These are phyloP conservation scores for Steinernema carpocapsae DNA, from an alignment of 2,888 invertebrate genomes.

Conservation along the genomic window DNA sequence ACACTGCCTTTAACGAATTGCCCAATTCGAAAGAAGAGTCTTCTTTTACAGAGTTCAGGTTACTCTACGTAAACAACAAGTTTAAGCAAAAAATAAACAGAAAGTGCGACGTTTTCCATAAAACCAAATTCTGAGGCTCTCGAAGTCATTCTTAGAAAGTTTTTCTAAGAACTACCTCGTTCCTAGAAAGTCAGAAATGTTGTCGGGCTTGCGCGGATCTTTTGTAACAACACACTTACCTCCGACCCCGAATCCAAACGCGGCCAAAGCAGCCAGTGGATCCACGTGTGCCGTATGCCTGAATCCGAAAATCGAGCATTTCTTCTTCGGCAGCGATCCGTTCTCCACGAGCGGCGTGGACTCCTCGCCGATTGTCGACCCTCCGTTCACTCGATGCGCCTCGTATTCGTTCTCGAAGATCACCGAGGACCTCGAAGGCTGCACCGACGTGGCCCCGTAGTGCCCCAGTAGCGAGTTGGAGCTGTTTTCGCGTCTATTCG, in stretches of 20 bases:
- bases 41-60: too few species aligned
- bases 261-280: constrained; percentile 46
- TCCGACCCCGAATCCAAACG: constrained; percentile 44
- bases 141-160: too few species aligned
- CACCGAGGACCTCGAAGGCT: background rate
- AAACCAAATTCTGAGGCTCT: too few species aligned
- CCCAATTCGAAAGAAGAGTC: too few species aligned
- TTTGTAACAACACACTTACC: constrained; percentile 38
- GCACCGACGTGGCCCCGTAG: background rate
- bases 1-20: too few species aligned
- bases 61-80: too few species aligned
- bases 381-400: constrained; percentile 2
- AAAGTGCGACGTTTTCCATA: too few species aligned
- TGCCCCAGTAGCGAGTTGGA: background rate
- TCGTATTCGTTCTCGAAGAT: constrained; percentile 34
- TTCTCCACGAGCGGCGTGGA: constrained; percentile 28
- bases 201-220: too few species aligned
- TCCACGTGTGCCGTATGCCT: constrained; percentile 35
- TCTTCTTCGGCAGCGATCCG: constrained; percentile 33
- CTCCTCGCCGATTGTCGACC: background rate
- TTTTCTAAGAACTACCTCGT: too few species aligned
- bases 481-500: background rate
- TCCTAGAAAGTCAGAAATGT: too few species aligned
- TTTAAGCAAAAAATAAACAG: too few species aligned
- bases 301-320: background rate